Evolutionary conservation across 2,888 invertebrate genomes (phyloP).

Genomic region (Agriopis leucophaearia): DNA sequence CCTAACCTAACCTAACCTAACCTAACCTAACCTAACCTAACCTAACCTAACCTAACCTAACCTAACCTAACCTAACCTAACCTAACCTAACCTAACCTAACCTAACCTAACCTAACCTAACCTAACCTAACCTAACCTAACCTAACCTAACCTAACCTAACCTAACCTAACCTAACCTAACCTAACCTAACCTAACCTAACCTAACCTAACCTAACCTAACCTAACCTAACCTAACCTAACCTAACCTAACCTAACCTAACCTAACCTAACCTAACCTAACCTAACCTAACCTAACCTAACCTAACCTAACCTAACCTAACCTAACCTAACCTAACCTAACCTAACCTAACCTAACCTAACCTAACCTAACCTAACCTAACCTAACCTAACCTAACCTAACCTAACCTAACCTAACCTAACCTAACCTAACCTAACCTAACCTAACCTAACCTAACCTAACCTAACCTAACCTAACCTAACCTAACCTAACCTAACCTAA

Average conservation of each 20-base stretch:
- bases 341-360: constrained; percentile 44
- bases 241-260: constrained; percentile 34
- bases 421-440: constrained; percentile 44
- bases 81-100: constrained; percentile 37
- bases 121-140: constrained; percentile 34
- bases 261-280: constrained; percentile 36
- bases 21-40: constrained; percentile 45
- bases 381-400: constrained; percentile 42
- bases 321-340: constrained; percentile 43
- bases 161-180: constrained; percentile 26
- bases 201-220: constrained; percentile 31
- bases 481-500: constrained; percentile 44
- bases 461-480: constrained; percentile 43
- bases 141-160: constrained; percentile 30
- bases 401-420: constrained; percentile 39
- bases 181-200: constrained; percentile 29
- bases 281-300: constrained; percentile 41
- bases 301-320: constrained; percentile 41
- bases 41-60: constrained; percentile 46
- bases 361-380: constrained; percentile 42
- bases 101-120: constrained; percentile 31
- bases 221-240: constrained; percentile 34
- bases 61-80: constrained; percentile 35
- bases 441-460: constrained; percentile 37
- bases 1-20: constrained; percentile 45